Conservation (phyloP, 2,113 vertebrate genomes). For the Lucifuga dentata region DNA sequence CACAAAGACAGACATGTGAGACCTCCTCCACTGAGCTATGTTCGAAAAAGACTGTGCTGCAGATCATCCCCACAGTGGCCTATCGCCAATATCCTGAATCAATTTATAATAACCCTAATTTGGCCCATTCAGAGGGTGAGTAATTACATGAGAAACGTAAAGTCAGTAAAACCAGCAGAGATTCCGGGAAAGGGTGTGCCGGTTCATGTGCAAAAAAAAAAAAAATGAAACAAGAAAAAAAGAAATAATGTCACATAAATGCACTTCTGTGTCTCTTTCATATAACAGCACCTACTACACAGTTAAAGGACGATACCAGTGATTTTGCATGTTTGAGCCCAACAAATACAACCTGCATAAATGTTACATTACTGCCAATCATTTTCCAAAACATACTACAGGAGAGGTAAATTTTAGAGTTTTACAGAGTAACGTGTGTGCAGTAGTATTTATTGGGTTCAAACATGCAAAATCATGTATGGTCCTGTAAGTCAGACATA, state of each 20-base stretch:
- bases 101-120: conserved; percentile 66
- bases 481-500: conserved; percentile 11
- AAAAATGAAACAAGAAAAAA: conserved; percentile 49
- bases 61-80: conserved; percentile 62
- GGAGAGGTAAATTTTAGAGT: too few relatives aligned
- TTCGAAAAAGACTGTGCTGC: conserved; percentile 57
- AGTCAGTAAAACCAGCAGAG: conserved; percentile 73
- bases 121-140: conserved; percentile 60
- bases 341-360: too few relatives aligned
- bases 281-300: too few relatives aligned
- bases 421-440: too few relatives aligned
- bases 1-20: conserved; percentile 60
- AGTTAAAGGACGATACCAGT: too few relatives aligned
- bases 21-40: conserved; percentile 56
- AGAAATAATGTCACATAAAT: conserved; percentile 62
- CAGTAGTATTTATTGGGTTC: too few relatives aligned
- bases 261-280: not conserved
- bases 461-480: too few relatives aligned
- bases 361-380: too few relatives aligned
- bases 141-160: conserved; percentile 74
- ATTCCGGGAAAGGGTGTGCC: conserved; percentile 82
- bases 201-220: conserved; percentile 62
- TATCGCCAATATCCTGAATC: conserved; percentile 65
- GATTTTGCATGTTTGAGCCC: too few relatives aligned
- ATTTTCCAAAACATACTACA: too few relatives aligned